Evolutionary conservation across 2,797 vertebrate genomes (phyloP), one percentile per base, ranked within the genome.

Genomic region (Chaunax sp.): DNA sequence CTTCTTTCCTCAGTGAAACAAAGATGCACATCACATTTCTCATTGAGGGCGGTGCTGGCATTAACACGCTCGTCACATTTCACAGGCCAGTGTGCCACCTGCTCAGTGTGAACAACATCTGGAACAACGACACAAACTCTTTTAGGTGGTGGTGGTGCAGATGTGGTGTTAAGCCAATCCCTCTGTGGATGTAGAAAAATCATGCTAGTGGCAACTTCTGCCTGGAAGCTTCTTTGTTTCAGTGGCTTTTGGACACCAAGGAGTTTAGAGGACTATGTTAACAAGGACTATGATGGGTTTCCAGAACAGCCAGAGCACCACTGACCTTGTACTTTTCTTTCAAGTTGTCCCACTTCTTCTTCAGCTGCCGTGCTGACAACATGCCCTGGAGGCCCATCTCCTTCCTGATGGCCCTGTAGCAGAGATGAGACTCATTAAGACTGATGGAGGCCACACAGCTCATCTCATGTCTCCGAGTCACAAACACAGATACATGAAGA

Each of bases 311-410:
- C 19, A 44, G 28, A 30, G 28, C 28, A n/a, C n/a, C n/a, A 41
- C 40, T 18, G 16, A 41, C 40, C 40, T 41, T 41, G 16, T 41
- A 41, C 40, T 41, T 41, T 6, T 41, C 7, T 7, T 86, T 86
- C 55, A 83, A 1, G 61, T 83, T 81, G 45, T 77, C 70, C 84
- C 81, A 86, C 53, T 83, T 86, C 73, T 81, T 83, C 64, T 79
- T 83, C 13, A 81, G 60, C 68, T 83, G 81, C 23, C 58, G 37
- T 0, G 78, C 46, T 1, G 81, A 75, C 23, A 80, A 0, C 64
- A 55, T 26, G 10, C 73, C 15, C 15, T 41, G 15, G 16, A 41
- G 40, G 15, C 40, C 40, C 40, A 41, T 41, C 40, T 41, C 40
- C 16, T 18, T 18, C 16, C 40, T 41, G 15, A 41, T 41, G 15